Percentiles rank a stretch among this genome's conserved stretches.
phyloP scores from a whole-genome alignment of 2,888 invertebrate genomes.

The Andrena dorsata region DNA sequence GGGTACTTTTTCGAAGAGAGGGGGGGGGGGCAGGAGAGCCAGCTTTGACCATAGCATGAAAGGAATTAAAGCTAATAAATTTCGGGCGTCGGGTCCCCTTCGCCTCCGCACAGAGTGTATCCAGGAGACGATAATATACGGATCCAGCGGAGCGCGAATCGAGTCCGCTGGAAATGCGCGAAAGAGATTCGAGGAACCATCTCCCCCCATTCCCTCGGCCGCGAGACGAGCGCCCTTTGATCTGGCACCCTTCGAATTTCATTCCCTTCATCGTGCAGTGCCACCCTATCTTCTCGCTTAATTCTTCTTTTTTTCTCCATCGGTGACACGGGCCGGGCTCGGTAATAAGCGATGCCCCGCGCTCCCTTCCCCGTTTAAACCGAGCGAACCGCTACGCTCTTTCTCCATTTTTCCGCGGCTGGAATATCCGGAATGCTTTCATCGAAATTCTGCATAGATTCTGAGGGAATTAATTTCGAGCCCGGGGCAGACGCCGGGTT shows the following conservation, averaged over 20 bases:
- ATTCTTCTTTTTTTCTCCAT: slow-evolving; percentile 63
- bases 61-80: slow-evolving; percentile 76
- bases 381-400: background rate
- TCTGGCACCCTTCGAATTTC: slow-evolving; percentile 69
- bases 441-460: background rate
- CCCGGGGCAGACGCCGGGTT: background rate
- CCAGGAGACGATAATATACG: slow-evolving; percentile 69
- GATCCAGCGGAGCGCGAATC: slow-evolving; percentile 68
- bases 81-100: slow-evolving; percentile 57
- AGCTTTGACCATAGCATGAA: slow-evolving; percentile 68
- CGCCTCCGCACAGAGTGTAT: slow-evolving; percentile 57
- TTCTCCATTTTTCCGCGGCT: background rate
- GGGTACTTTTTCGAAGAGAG: slow-evolving; percentile 10
- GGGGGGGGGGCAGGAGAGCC: slow-evolving; percentile 44
- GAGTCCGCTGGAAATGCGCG: slow-evolving; percentile 66
- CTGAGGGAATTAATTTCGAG: background rate
- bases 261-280: slow-evolving; percentile 54
- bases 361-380: slow-evolving; percentile 20
- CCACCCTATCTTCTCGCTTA: slow-evolving; percentile 57
- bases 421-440: background rate
- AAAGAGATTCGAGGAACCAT: slow-evolving; percentile 60
- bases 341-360: slow-evolving; percentile 44
- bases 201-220: slow-evolving; percentile 25
- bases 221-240: slow-evolving; percentile 68
- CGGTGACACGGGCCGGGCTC: slow-evolving; percentile 46